Base-by-base conservation (phyloP, 2,888 invertebrate species). In the Noctua comes region DNA sequence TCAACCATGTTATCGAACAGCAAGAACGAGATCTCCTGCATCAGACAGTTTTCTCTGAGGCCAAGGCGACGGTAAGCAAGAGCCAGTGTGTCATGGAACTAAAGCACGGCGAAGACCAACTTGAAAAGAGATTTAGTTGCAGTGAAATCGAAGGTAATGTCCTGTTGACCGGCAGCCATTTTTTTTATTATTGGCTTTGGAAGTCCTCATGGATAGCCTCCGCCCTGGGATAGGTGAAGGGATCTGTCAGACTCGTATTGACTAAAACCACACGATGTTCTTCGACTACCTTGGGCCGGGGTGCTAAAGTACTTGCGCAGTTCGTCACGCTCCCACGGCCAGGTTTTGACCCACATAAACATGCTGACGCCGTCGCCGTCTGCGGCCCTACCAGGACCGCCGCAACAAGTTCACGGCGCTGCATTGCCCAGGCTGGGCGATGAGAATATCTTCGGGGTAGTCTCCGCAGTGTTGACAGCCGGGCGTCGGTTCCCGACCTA, bases 1-100 rank as follows among this genome's bases (percentile, higher is more conserved):
- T 97, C 18, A 97, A 97, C 82, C 97, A 97, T 81, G 96, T 96
- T 1, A 95, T 96, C 65, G 97, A 96, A 65, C 96, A 95, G 81
- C 93, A 95, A 76, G 97, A 97, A 73, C 90, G 96, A n/a, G 96
- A 97, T 86, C 93, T 97, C n/a, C 86, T 97, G 10, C 88, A 91
- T 46, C 95, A 95, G 83, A 93, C 95, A 0, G 92, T 92, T 1
- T 94, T 88, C 76, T 81, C 92, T 11, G 94, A 95, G n/a, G 93
- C 90, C 5, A 96, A 95, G 77, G 88, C 95, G 10, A 82, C 94
- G 18, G 91, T 88, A 2, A 96, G 97, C 86, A 96, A 95, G 87
- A 97, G 97, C 77, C 96, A 96, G 31, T 94, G 94, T 11, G 84
- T 91, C 2, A 83, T 96, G 21, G 95, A 94, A 80, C 92, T 87